phyloP scores from a whole-genome alignment of 2,113 vertebrate genomes.

The human region DNA sequence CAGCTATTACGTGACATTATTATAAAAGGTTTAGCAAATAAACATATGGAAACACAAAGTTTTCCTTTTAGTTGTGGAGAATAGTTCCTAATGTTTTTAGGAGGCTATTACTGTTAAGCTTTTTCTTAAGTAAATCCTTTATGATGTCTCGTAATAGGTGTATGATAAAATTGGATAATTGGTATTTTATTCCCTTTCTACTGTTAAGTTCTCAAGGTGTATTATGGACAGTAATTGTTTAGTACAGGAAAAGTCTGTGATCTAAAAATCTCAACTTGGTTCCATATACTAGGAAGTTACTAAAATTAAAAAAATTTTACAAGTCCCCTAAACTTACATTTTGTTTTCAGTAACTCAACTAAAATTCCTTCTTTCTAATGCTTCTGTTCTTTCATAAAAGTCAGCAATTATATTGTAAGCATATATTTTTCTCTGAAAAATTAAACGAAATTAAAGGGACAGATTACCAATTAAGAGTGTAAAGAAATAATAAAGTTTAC shows the following conservation, averaged over 20 bases:
- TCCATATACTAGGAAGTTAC: neutral
- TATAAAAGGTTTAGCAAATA: constrained; percentile 21
- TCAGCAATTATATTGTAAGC: neutral
- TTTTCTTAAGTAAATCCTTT: neutral
- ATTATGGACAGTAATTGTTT: neutral
- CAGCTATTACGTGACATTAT: neutral
- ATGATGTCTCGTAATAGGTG: neutral
- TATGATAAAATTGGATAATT: neutral
- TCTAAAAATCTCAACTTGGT: neutral
- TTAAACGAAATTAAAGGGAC: neutral
- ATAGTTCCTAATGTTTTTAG: constrained; percentile 3
- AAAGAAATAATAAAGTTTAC: constrained; percentile 28
- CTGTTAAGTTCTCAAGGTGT: neutral
- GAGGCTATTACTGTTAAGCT: neutral
- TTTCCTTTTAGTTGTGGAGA: neutral
- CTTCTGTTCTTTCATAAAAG: neutral
- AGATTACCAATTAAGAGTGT: neutral
- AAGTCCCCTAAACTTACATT: neutral
- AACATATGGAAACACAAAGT: neutral
- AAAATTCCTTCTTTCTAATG: neutral
- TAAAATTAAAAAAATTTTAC: neutral
- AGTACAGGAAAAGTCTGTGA: neutral
- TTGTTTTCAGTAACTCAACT: neutral
- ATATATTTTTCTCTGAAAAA: constrained; percentile 28
- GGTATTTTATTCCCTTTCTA: neutral